These are phyloP conservation scores for Timema cristinae DNA, from an alignment of 2,888 invertebrate species.

Conservation along the genomic window DNA sequence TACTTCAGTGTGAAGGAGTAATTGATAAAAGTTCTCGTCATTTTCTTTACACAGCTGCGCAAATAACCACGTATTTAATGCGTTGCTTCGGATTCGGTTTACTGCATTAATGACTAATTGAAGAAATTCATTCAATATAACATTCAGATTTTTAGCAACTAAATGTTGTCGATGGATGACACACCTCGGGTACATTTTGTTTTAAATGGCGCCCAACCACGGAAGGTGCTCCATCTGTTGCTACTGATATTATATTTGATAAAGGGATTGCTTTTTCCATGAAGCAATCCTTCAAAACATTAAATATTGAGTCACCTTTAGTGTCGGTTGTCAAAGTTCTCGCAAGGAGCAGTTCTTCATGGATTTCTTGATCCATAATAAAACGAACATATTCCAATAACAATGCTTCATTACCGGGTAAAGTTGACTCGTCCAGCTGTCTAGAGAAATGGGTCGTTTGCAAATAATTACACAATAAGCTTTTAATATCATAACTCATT, in stretches of 20 bases:
- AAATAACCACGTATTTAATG: background rate
- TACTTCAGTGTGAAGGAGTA: background rate
- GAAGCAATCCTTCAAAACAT: conserved; percentile 34
- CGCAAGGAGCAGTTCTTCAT: conserved; percentile 39
- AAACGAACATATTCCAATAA: conserved; percentile 14
- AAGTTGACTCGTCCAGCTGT: conserved; percentile 42
- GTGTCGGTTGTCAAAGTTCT: conserved; percentile 40
- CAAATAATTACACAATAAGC: conserved; percentile 37
- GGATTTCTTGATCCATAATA: conserved; percentile 37
- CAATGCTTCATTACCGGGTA: too few relatives aligned
- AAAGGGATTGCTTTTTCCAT: conserved; percentile 34
- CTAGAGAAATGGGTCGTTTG: conserved; percentile 40
- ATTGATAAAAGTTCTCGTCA: conserved; percentile 5
- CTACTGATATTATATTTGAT: conserved; percentile 38
- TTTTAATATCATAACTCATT: conserved; percentile 38
- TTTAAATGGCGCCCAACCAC: conserved; percentile 39
- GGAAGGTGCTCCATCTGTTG: conserved; percentile 39
- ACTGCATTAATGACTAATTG: conserved; percentile 5
- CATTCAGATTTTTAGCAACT: conserved; percentile 33
- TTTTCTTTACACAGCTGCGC: background rate
- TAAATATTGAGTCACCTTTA: conserved; percentile 41
- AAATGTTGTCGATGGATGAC: conserved; percentile 36
- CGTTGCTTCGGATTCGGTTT: background rate
- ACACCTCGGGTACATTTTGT: conserved; percentile 35
- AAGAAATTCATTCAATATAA: conserved; percentile 17